Evolutionary conservation across 2,113 vertebrate species (phyloP), one percentile per base, ranked within the genome.

Genomic region (Amblyopsis rosae): DNA sequence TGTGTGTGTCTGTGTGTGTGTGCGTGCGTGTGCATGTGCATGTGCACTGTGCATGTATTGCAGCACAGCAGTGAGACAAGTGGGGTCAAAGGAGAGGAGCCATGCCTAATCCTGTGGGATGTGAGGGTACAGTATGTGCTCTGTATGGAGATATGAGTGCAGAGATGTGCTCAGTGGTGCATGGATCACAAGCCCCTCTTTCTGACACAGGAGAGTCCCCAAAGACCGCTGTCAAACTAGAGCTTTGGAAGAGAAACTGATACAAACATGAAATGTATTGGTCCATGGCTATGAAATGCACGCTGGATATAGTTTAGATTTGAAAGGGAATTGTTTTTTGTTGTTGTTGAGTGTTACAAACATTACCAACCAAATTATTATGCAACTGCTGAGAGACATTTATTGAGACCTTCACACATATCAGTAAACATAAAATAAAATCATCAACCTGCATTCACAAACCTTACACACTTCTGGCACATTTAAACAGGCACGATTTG

Each of bases 61-160:
- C 55, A 66, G 35, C 54, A 45, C 33, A 56, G 35, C 64, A 56
- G 51, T 56, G 59, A 80, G 67, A 74, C 62, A 73, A 65, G 57
- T 73, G 69, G 85, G 90, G 88, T 90, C 86, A 90, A 86, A 87
- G 77, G 80, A 88, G 79, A 83, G 70, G 79, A 87, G 77, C 84
- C 87, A 70, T 90, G 87, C 83, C 85, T 91, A 91, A 91, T 91
- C 90, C 90, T 90, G 77, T 87, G 90, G 87, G 90, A 91, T 89
- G 87, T 83, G 86, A 83, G 86, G 85, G 82, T 84, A 26, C 26
- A 26, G 26, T 26, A 88, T 90, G 83, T 84, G 71, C 76, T 82
- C 68, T 79, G 80, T 89, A 87, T 91, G 86, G 87, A 88, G 86
- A 88, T 89, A 83, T 73, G 84, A 79, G 32, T 89, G 87, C 82